Evolutionary conservation across 2,888 invertebrate species (phyloP), one percentile per base, ranked within the genome.

Genomic region (Aspidiotus destructor): DNA sequence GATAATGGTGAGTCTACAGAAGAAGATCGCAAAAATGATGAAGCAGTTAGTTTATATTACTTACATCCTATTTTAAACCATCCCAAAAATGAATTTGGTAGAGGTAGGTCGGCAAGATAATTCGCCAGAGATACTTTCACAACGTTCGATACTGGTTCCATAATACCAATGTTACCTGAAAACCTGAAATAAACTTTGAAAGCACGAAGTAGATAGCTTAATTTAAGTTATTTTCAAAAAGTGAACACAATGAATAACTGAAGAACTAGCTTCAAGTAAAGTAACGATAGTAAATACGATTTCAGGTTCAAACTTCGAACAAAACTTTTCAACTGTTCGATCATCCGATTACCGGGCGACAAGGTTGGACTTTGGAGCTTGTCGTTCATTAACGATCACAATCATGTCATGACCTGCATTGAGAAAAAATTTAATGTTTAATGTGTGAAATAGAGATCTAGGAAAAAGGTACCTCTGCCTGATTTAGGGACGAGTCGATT

Each of bases 31-130:
- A 67, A 70, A 69, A 70, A 64, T 53, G 52, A 68, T 62, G 42
- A 40, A 64, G 70, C 60, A 73, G 57, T n/a, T n/a, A n/a, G n/a
- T n/a, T n/a, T n/a, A n/a, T n/a, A 64, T 70, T 68, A 79, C 82
- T 82, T 82, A 92, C 93, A 82, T 79, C 91, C 87, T 72, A 93
- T 82, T 75, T 83, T 84, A 78, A 92, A 91, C 88, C 92, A 89
- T 76, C 93, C 93, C 72, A 87, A 86, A 73, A 92, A 78, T 13
- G 86, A 82, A 76, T 89, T 86, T 9, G 94, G 93, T 77, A 94
- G 85, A 17, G 93, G 94, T 72, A 94, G 80, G 76, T 83, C 83
- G 68, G 88, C 81, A 74, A 94, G 82, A 80, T 94, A 94, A 78
- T 89, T 87, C 7, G 93, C 92, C 73, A 93, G 78, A 57, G 86